These are phyloP conservation scores for Chymomyza fuscimana DNA, from an alignment of 2,888 invertebrate species.

Conservation along the genomic window DNA sequence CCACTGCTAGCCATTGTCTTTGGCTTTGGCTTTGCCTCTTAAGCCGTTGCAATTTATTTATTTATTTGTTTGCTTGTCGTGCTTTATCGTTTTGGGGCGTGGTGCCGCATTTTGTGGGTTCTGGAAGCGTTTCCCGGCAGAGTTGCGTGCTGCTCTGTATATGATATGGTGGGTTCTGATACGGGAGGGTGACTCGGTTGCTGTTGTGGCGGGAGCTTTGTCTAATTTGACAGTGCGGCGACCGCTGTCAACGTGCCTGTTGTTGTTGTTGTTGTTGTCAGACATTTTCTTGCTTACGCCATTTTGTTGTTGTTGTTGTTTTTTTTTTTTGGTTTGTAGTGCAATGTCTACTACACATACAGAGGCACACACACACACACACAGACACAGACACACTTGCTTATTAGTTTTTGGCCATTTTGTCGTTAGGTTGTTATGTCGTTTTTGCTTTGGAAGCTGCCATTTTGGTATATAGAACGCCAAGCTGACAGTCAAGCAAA, in stretches of 20 bases:
- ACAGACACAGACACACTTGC: conserved; percentile 21
- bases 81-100: conserved; percentile 35
- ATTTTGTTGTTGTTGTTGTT: conserved; percentile 27
- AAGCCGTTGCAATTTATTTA: conserved; percentile 41
- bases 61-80: conserved; percentile 41
- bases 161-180: not conserved
- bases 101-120: conserved; percentile 6
- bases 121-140: no score
- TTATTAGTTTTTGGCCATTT: conserved; percentile 60
- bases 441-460: conserved; percentile 25
- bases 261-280: conserved; percentile 18
- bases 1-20: conserved; percentile 1
- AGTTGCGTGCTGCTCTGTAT: not conserved
- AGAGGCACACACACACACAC: not conserved
- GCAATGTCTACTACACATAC: not conserved
- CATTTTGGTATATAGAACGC: conserved; percentile 11
- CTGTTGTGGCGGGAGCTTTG: conserved; percentile 11
- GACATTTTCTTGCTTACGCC: not conserved
- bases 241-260: conserved; percentile 58
- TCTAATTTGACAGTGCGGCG: conserved; percentile 56
- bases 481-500: conserved; percentile 55
- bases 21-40: not conserved
- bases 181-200: not conserved
- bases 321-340: not conserved
- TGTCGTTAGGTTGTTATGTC: conserved; percentile 24